Evolutionary conservation across 2,888 invertebrate species (phyloP), one percentile per base, ranked within the genome.

Genomic region (Imbricaverruca yamaguchii): DNA sequence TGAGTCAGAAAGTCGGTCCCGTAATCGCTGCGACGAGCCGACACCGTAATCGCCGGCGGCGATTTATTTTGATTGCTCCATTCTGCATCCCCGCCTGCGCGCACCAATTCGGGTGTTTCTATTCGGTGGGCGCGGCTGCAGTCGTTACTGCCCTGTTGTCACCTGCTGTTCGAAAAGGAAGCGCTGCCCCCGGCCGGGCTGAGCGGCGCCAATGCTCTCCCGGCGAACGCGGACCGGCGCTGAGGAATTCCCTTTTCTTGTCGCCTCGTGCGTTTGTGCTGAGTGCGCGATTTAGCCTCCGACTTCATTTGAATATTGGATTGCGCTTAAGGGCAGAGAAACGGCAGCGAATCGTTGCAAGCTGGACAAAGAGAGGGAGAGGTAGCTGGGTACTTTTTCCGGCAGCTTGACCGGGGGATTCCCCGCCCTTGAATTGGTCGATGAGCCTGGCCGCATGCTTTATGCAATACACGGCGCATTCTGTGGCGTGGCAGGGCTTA

Each of bases 271-370:
- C 55, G 53, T 55, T 74, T 74, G 74, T 11, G 55, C 74, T 53
- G 55, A 74, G 74, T 53, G 74, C 21, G 53, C 74, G 53, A 74
- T 74, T 74, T 69, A 15, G 69, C 39, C 21, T n/a, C n/a, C 65
- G 21, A 21, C 55, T 55, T 55, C 53, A 74, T 74, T 74, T 74
- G 74, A 74, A 74, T 74, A 74, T 74, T 21, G 74, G 74, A 74
- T 74, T 53, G 55, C 74, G 74, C 74, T 74, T 74, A 53, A 74
- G 53, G 21, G 8, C 10, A 53, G 18, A 74, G 55, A 21, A 10
- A 55, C 55, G 11, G 59, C 59, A 13, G 11, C 55, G 74, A 21
- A 21, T 12, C 65, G 23, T 23, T 65, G 23, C n/a, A 12, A 65
- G 65, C 23, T 23, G n/a, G 65, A 23, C 65, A 23, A 23, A 13